Evolutionary conservation across 2,888 invertebrate species (phyloP).

Genomic region (Pogonocherus hispidulus): DNA sequence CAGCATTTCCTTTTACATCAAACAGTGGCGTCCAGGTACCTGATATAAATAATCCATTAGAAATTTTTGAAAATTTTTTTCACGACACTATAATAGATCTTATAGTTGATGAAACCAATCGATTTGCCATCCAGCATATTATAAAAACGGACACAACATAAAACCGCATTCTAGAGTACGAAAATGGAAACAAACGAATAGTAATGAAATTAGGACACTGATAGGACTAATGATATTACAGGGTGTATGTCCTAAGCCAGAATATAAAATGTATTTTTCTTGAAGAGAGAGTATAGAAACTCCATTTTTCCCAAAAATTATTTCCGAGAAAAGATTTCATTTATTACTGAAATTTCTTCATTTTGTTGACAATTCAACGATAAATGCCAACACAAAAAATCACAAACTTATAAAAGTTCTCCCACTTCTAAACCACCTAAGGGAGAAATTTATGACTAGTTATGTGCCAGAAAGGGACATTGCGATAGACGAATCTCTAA

Average conservation of each 20-base stretch:
- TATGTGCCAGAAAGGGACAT: constrained; percentile 33
- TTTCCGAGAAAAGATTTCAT: too few species aligned
- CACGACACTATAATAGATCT: neutral
- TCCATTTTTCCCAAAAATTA: too few species aligned
- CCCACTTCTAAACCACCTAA: constrained; percentile 31
- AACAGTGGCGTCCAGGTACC: neutral
- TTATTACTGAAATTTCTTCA: neutral
- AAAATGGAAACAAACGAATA: too few species aligned
- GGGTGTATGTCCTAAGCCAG: too few species aligned
- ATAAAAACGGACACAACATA: too few species aligned
- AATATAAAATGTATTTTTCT: too few species aligned
- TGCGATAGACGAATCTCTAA: constrained; percentile 34
- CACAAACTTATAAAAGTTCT: constrained; percentile 5
- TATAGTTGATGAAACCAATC: neutral
- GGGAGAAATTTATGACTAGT: constrained; percentile 31
- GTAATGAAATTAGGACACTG: too few species aligned
- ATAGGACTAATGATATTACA: too few species aligned
- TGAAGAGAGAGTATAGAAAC: too few species aligned
- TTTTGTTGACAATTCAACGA: neutral
- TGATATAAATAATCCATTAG: neutral
- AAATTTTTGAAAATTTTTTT: neutral
- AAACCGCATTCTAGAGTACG: too few species aligned
- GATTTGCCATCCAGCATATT: neutral
- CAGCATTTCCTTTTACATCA: neutral
- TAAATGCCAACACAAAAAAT: too few species aligned